Evolutionary conservation across 2,797 vertebrate species (phyloP).

Genomic region (Allobates femoralis): DNA sequence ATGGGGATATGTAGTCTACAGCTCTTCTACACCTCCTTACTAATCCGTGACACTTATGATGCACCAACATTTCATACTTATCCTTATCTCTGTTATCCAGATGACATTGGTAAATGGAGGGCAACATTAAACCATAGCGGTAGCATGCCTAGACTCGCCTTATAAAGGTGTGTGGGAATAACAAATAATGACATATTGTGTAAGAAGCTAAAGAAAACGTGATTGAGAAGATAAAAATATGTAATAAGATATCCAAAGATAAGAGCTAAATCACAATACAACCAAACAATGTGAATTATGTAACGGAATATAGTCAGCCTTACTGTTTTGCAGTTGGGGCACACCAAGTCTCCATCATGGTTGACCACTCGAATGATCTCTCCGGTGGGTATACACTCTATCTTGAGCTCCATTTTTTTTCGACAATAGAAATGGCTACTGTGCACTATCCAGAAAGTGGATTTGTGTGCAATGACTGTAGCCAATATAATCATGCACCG

Average conservation of each 20-base stretch:
- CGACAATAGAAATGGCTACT: not conserved
- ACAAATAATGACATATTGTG: not conserved
- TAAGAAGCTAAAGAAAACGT: not conserved
- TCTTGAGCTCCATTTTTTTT: constrained; percentile 72
- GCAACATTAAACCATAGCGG: constrained; percentile 8
- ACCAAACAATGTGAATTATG: not conserved
- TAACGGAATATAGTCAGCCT: constrained; percentile 60
- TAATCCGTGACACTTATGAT: not conserved
- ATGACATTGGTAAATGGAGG: not conserved
- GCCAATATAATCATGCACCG: constrained; percentile 21
- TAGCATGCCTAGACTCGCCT: not conserved
- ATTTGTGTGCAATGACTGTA: not conserved
- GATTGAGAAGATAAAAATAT: not conserved
- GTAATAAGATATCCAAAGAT: not conserved
- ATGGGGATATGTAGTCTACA: not conserved
- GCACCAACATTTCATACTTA: not conserved
- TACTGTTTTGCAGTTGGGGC: constrained; percentile 71
- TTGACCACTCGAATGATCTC: constrained; percentile 75
- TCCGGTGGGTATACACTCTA: constrained; percentile 75
- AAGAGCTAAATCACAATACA: not conserved
- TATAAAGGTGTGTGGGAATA: not conserved
- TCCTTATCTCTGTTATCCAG: not conserved
- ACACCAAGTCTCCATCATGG: constrained; percentile 64
- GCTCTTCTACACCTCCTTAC: not conserved
- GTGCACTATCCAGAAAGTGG: constrained; percentile 30